These are phyloP conservation scores for Cairina moschata DNA, from an alignment of 2,113 vertebrate species.

Conservation along the genomic window DNA sequence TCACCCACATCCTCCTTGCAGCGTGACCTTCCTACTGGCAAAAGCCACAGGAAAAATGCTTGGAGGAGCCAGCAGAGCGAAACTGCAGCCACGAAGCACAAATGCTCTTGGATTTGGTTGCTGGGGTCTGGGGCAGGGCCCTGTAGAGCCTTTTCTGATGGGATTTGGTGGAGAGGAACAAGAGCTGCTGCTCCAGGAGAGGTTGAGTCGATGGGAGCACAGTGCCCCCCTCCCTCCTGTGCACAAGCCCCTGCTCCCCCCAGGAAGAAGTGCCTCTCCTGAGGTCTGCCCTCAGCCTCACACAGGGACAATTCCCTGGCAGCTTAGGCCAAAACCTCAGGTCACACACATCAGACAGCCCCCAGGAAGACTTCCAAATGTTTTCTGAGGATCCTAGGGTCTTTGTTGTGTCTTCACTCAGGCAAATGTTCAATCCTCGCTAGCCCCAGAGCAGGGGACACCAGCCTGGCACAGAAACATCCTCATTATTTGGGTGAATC, in stretches of 20 bases:
- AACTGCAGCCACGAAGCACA: not conserved
- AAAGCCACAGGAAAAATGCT: not conserved
- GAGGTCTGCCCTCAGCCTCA: not conserved
- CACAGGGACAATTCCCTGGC: accelerated
- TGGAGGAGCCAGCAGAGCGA: not conserved
- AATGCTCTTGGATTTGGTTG: not conserved
- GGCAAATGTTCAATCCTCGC: accelerated
- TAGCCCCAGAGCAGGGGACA: accelerated
- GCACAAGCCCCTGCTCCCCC: not conserved
- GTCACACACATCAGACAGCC: not conserved
- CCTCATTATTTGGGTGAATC: not conserved
- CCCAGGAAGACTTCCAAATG: not conserved
- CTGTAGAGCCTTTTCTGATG: not conserved
- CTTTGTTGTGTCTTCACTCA: not conserved
- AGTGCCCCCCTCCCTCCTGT: not conserved
- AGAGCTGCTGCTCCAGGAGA: not conserved
- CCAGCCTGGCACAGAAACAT: not conserved
- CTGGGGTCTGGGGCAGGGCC: not conserved
- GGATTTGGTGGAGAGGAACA: not conserved
- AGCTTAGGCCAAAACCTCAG: not conserved
- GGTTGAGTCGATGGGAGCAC: not conserved
- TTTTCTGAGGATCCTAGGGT: not conserved
- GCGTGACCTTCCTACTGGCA: accelerated
- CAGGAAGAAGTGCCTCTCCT: not conserved
- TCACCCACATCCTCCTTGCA: not conserved